These are phyloP conservation scores for Philonicus albiceps DNA, from an alignment of 2,888 invertebrate species.

Conservation along the genomic window DNA sequence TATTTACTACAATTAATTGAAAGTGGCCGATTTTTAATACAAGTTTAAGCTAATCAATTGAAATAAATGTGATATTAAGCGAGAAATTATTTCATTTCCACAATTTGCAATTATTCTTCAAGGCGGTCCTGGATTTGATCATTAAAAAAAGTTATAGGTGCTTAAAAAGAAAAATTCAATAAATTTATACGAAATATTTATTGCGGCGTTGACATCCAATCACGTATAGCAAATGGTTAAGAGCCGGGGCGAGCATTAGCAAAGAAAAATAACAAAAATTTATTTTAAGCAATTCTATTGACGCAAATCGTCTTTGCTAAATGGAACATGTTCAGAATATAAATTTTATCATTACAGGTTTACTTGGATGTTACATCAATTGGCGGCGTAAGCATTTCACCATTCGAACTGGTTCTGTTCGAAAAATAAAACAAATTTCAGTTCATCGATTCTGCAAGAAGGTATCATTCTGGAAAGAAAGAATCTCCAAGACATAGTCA, in stretches of 20 bases:
- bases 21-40: no score
- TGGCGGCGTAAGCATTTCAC: conserved; percentile 21
- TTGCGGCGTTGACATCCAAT: neutral
- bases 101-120: neutral
- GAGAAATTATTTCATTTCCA: neutral
- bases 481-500: neutral
- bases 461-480: neutral
- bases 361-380: conserved; percentile 11
- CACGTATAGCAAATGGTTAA: neutral
- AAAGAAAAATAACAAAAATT: neutral
- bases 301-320: conserved; percentile 29
- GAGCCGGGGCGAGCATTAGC: neutral
- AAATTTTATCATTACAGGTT: conserved; percentile 26
- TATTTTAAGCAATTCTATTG: conserved; percentile 35
- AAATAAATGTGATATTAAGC: neutral
- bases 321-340: conserved; percentile 6
- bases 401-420: conserved; percentile 18
- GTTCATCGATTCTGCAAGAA: conserved; percentile 10
- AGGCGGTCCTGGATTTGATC: neutral
- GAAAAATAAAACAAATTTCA: conserved; percentile 8
- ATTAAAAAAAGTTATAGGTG: neutral
- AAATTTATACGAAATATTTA: neutral
- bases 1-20: neutral
- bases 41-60: neutral
- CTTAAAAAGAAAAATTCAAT: neutral